phyloP scores from a whole-genome alignment of 1,140 invertebrate species.

The Pseudobourletiella spinata region DNA sequence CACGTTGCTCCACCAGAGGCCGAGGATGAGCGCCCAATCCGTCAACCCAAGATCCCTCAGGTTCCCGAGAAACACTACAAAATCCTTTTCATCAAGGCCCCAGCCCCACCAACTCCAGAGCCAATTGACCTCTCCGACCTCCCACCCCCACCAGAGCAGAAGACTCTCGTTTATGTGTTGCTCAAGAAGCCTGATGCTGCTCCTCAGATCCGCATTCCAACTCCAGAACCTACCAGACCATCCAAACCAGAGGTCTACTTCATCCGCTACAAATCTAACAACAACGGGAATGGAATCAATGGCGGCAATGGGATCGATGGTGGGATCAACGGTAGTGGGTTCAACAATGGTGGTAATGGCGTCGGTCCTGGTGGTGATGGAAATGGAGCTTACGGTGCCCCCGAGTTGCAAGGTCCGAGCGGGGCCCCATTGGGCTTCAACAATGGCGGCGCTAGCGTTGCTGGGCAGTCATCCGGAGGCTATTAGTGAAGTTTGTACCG shows the following conservation, averaged over 20 bases:
- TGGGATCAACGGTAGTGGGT: background rate
- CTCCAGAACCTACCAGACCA: constrained; percentile 63
- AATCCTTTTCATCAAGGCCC: constrained; percentile 78
- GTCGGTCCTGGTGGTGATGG: background rate
- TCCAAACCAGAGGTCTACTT: constrained; percentile 81
- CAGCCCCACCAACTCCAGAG: constrained; percentile 52
- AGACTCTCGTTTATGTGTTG: constrained; percentile 76
- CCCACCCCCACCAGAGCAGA: constrained; percentile 50
- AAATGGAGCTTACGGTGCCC: background rate
- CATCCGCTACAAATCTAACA: constrained; percentile 61
- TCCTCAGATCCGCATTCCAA: constrained; percentile 46
- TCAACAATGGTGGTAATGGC: background rate
- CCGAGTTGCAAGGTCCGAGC: background rate
- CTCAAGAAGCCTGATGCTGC: constrained; percentile 73
- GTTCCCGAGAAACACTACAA: constrained; percentile 31
- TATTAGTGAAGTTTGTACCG: background rate
- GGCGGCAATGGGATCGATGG: background rate
- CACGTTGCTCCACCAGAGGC: constrained; percentile 30
- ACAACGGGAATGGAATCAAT: background rate
- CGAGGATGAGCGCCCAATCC: constrained; percentile 10
- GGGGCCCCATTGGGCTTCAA: background rate
- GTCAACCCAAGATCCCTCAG: constrained; percentile 4
- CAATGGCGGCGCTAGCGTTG: background rate
- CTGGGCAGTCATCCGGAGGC: background rate
- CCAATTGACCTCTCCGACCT: constrained; percentile 14